Base-by-base conservation (phyloP, 2,888 invertebrate species). In the Drosophila kambysellisi region DNA sequence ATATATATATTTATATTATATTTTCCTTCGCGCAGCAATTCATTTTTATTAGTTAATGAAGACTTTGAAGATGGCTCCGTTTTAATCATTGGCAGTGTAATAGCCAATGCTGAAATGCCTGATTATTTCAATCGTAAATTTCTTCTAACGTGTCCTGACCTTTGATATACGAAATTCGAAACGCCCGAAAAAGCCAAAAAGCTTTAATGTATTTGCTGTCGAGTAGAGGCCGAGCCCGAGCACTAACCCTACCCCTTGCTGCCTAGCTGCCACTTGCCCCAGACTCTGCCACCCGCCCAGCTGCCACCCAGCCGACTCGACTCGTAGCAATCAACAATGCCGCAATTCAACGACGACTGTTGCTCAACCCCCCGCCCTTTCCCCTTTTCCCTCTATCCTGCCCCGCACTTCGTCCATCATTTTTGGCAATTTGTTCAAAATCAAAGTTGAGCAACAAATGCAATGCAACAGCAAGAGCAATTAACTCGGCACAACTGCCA, bases 381-480 rank as follows among this genome's bases (percentile, higher is more conserved):
- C 53, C 51, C 53, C 56, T 54, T 41, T n/a, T 51, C 30, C 37
- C 29, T 48, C 57, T 41, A 4, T 52, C 32, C 50, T 54, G 62
- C 52, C 56, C 52, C 25, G 32, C 54, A 57, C 12, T 51, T 64
- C 39, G 33, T 54, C 56, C 75, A 60, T 79, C 78, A 79, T 79
- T 79, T 79, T 79, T 87, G 88, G 84, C 84, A 87, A 84, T 84
- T 87, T 84, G 84, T 84, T 87, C 82, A 85, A 85, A 85, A 88
- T 85, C 85, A 85, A 88, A 85, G 81, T 76, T 77, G 73, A 88
- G 88, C 85, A 88, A 85, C 85, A 85, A 85, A 85, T 85, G 85
- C 85, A 85, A 85, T 87, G 84, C 84, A 84, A 87, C 85, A 85
- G 85, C 84, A 87, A 87, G 88, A 85, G 88, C 88, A 85, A 83